Evolutionary conservation across 2,113 vertebrate genomes (phyloP).

Genomic region (Bambusicola thoracicus): DNA sequence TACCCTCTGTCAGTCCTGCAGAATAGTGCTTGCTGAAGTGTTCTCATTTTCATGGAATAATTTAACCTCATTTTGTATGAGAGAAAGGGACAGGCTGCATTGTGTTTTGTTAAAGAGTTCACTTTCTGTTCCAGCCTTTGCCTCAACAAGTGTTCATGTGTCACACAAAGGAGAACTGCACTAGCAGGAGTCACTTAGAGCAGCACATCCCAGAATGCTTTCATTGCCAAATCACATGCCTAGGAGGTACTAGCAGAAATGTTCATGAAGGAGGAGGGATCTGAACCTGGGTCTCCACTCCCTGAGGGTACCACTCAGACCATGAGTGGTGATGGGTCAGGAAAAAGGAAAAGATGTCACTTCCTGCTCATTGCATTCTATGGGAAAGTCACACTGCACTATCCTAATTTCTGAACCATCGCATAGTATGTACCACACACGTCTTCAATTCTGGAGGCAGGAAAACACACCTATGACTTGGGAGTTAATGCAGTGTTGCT

Average conservation of each 20-base stretch:
- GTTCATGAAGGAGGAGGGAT: fast-evolving
- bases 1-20: background rate
- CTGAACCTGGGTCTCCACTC: background rate
- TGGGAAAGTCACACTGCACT: background rate
- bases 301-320: background rate
- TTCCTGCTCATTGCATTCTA: background rate
- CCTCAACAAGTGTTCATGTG: background rate
- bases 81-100: background rate
- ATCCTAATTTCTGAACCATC: background rate
- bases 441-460: background rate
- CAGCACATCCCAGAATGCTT: background rate
- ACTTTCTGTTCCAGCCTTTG: background rate
- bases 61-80: background rate
- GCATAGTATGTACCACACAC: background rate
- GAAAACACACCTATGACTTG: background rate
- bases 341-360: background rate
- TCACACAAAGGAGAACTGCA: background rate
- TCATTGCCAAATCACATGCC: background rate
- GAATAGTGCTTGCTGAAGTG: background rate
- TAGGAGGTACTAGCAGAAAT: background rate
- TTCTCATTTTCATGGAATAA: background rate
- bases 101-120: background rate
- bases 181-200: background rate
- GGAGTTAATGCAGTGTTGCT: background rate
- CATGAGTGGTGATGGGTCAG: background rate